Conservation (phyloP, 2,888 invertebrate genomes). For the Melangyna quadrimaculata region DNA sequence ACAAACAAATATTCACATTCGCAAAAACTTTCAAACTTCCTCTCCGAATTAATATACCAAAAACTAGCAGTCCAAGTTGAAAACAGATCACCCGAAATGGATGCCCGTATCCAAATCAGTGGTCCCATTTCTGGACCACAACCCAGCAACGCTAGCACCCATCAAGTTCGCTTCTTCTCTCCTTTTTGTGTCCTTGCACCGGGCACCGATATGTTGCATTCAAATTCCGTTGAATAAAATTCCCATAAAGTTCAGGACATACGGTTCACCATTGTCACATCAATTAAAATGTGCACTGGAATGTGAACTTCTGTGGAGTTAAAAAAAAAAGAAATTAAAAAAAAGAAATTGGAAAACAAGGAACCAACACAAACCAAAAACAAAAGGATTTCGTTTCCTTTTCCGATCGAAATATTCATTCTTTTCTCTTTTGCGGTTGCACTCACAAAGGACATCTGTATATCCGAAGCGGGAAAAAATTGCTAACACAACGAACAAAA, state of each 20-base stretch:
- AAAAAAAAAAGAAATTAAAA: slow-evolving; percentile 4
- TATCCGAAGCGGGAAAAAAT: slow-evolving; percentile 38
- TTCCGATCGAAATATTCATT: slow-evolving; percentile 63
- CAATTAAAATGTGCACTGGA: slow-evolving; percentile 71
- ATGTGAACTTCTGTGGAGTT: slow-evolving; percentile 57
- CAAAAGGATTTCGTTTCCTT: slow-evolving; percentile 61
- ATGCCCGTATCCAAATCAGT: slow-evolving; percentile 9
- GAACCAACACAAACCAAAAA: slow-evolving; percentile 11
- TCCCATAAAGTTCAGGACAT: slow-evolving; percentile 63
- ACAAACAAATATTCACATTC: neutral
- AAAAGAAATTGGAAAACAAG: slow-evolving; percentile 35
- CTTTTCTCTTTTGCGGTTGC: slow-evolving; percentile 47
- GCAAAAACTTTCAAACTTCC: slow-evolving; percentile 10
- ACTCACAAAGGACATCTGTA: slow-evolving; percentile 61
- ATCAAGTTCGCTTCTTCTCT: neutral
- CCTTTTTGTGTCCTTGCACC: neutral
- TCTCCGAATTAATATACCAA: slow-evolving; percentile 13
- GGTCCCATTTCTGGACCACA: slow-evolving; percentile 28
- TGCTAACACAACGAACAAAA: neutral
- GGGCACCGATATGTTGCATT: neutral
- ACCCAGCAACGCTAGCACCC: neutral
- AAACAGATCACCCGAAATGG: slow-evolving; percentile 26
- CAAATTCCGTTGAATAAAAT: slow-evolving; percentile 57
- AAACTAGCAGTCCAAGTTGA: neutral
- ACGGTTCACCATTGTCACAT: slow-evolving; percentile 69